Evolutionary conservation across 1,140 invertebrate genomes (phyloP).

Genomic region (Aculops lycopersici): DNA sequence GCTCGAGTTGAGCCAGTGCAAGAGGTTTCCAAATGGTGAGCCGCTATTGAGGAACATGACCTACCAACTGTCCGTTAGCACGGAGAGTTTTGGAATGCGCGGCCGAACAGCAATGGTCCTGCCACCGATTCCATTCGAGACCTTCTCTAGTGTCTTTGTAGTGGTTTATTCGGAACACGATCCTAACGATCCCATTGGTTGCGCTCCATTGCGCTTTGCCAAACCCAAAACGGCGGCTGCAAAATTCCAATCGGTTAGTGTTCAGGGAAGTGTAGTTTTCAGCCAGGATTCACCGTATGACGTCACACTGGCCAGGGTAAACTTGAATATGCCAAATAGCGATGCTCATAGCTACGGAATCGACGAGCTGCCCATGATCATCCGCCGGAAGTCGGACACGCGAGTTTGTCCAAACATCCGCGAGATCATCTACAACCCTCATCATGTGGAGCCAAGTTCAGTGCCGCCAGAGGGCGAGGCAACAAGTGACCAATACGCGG

Average conservation of each 20-base stretch:
- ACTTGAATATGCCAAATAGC: conserved; percentile 25
- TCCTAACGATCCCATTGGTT: conserved; percentile 38
- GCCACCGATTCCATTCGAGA: conserved; percentile 11
- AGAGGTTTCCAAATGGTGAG: conserved; percentile 3
- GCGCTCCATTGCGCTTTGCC: conserved; percentile 32
- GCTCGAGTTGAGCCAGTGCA: conserved; percentile 7
- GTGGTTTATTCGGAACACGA: conserved; percentile 50
- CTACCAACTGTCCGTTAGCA: conserved; percentile 8
- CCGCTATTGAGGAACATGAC: conserved; percentile 6
- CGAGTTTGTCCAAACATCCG: conserved; percentile 16
- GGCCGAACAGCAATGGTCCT: conserved; percentile 8
- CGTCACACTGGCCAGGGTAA: conserved; percentile 41
- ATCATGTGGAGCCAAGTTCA: conserved; percentile 14
- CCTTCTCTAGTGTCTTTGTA: conserved; percentile 35
- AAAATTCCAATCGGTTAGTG: conserved; percentile 37
- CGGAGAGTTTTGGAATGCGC: conserved; percentile 6
- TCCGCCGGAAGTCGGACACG: conserved; percentile 12
- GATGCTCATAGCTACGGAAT: conserved; percentile 20
- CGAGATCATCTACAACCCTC: conserved; percentile 21
- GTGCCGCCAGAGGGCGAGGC: conserved; percentile 11
- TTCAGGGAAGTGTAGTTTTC: conserved; percentile 41
- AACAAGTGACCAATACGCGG: conserved; percentile 52
- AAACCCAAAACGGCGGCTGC: conserved; percentile 20
- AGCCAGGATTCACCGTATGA: conserved; percentile 48
- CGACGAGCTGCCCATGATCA: conserved; percentile 19